phyloP scores from a whole-genome alignment of 2,113 vertebrate species.

The Pollimyrus isidori region DNA sequence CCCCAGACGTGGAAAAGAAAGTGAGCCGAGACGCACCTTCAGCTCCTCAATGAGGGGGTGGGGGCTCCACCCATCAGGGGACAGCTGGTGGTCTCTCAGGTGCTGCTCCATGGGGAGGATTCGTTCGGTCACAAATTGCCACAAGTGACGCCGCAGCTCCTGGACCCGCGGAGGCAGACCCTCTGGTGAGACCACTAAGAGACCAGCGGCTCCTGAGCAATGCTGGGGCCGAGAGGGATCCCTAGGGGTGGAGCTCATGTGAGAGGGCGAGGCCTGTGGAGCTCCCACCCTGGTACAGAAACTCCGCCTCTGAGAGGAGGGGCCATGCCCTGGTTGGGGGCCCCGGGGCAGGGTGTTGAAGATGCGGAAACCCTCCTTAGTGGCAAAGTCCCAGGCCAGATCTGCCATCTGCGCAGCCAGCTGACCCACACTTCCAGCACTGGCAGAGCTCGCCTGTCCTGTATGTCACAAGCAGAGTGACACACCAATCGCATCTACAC shows the following conservation, averaged over 20 bases:
- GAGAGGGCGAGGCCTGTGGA: background rate
- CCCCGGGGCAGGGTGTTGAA: slow-evolving; percentile 54
- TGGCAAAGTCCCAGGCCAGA: slow-evolving; percentile 72
- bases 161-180: slow-evolving; percentile 19
- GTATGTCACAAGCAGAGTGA: background rate
- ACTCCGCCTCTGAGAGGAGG: background rate
- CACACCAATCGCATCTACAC: slow-evolving; percentile 1
- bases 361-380: slow-evolving; percentile 73
- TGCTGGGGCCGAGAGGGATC: background rate
- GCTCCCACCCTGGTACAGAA: background rate
- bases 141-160: slow-evolving; percentile 31
- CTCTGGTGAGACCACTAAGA: slow-evolving; percentile 28
- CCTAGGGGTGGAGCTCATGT: background rate
- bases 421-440: slow-evolving; percentile 28
- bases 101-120: slow-evolving; percentile 47
- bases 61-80: slow-evolving; percentile 30
- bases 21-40: slow-evolving; percentile 42
- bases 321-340: background rate
- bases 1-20: background rate
- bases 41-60: slow-evolving; percentile 37
- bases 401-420: slow-evolving; percentile 51
- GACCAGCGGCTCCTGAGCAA: background rate
- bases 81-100: slow-evolving; percentile 36
- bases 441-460: slow-evolving; percentile 55
- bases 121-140: slow-evolving; percentile 24